Base-by-base conservation (phyloP, 2,113 vertebrate species). In the Prionailurus viverrinus region DNA sequence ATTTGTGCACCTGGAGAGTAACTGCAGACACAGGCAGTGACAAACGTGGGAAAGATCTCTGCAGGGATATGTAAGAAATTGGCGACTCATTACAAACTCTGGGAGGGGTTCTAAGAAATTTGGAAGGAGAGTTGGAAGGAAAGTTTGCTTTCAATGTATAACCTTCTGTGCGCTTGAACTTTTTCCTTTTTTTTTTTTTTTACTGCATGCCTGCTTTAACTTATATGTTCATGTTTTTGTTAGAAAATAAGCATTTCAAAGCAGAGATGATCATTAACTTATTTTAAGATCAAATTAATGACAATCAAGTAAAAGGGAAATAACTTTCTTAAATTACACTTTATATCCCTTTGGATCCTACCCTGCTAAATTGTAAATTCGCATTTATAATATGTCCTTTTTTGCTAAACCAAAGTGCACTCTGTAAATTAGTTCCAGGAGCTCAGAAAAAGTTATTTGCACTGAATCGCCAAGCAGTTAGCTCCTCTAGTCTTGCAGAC, bases 241-340 rank as follows among this genome's bases (percentile, higher is more conserved):
- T 89, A 80, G 86, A 76, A 96, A 94, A 86, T 25, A n/a, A 45
- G 45, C 69, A 92, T 33, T 80, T 80, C 86, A 81, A 92, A 94
- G 19, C 15, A 58, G 31, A 25, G 45, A 74, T 85, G 63, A 92
- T 90, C 45, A 81, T 63, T 53, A 86, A 39, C 81, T 39, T 89
- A 82, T 92, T 96, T 95, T 84, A 45, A 86, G 81, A 82, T 83
- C 86, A 94, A 73, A 87, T 76, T 69, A 69, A 81, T 86, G 93
- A 90, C 87, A 96, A 89, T 85, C 55, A 69, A 90, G 55, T 84
- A 31, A 95, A 95, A 97, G 73, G 25, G 27, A 91, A 82, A 66
- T 83, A 41, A 29, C 45, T 65, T 76, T 88, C 82, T 81, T 25
- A 63, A 96, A 83, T 66, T 39, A 86, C 63, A 81, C 73, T 45